Conservation (phyloP, 2,797 vertebrate species). For the Momotus momota region DNA sequence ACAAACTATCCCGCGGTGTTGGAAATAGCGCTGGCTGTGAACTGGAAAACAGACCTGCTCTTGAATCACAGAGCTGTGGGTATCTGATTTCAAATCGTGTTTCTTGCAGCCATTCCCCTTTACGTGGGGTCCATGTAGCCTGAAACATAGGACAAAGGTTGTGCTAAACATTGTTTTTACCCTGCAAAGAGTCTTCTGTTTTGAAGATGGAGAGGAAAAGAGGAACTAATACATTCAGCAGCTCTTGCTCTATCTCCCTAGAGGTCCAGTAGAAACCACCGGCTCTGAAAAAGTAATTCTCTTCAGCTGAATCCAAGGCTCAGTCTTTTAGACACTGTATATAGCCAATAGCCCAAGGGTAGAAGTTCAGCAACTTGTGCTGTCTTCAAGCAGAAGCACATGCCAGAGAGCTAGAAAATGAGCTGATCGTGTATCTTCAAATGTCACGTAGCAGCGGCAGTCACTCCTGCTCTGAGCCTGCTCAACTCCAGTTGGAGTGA, state of each 20-base stretch:
- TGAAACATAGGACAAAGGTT: not conserved
- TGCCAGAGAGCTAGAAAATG: fast-evolving
- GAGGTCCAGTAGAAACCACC: not conserved
- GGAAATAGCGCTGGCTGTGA: not conserved
- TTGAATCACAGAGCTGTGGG: not conserved
- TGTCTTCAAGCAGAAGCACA: not conserved
- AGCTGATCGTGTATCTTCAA: not conserved
- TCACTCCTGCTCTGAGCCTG: not conserved
- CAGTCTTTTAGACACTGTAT: not conserved
- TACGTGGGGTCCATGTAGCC: fast-evolving
- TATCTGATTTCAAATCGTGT: not conserved
- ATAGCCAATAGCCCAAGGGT: not conserved
- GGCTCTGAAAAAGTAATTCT: not conserved
- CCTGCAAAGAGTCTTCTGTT: not conserved
- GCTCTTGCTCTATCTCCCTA: not conserved
- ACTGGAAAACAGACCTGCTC: not conserved
- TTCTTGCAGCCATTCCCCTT: not conserved
- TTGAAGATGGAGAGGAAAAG: not conserved
- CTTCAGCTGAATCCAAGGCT: not conserved
- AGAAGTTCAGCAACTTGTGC: not conserved
- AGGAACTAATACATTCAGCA: not conserved
- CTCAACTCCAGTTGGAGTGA: not conserved
- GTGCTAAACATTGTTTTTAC: not conserved
- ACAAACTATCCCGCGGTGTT: not conserved
- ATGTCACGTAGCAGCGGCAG: not conserved